Evolutionary conservation across 1,140 invertebrate species (phyloP).

Genomic region (Pygmarrhopalites habei): DNA sequence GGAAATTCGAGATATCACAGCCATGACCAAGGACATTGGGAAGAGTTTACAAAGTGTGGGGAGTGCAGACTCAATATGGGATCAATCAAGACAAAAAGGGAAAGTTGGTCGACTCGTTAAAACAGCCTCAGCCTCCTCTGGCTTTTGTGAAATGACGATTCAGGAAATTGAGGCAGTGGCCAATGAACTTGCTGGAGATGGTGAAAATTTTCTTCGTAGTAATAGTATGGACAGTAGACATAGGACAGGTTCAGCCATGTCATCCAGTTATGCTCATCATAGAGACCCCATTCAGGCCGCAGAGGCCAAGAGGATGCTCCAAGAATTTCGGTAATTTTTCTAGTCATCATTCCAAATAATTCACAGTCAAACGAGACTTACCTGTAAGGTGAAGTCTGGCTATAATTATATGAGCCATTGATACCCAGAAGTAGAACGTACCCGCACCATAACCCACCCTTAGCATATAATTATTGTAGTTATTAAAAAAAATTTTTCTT

Average conservation of each 20-base stretch:
- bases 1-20: constrained; percentile 1
- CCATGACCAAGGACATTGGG: constrained; percentile 3
- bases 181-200: not conserved
- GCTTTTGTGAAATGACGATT: constrained; percentile 9
- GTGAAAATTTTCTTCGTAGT: constrained; percentile 1
- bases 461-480: too few species aligned
- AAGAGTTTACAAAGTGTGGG: not conserved
- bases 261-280: not conserved
- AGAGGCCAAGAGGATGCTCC: not conserved
- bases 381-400: too few species aligned
- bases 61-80: not conserved
- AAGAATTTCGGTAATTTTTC: constrained; percentile 1
- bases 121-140: constrained; percentile 2
- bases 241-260: not conserved
- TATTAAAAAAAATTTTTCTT: too few species aligned
- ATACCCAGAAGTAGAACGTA: too few species aligned
- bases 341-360: too few species aligned
- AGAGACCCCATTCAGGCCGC: not conserved
- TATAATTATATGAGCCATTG: too few species aligned
- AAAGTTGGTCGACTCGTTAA: not conserved
- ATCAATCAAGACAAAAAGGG: not conserved
- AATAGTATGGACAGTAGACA: too few species aligned
- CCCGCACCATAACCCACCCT: too few species aligned
- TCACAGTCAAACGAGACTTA: too few species aligned
- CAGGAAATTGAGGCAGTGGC: constrained; percentile 1